phyloP scores from a whole-genome alignment of 1,140 invertebrate species.

The Idris sp. region DNA sequence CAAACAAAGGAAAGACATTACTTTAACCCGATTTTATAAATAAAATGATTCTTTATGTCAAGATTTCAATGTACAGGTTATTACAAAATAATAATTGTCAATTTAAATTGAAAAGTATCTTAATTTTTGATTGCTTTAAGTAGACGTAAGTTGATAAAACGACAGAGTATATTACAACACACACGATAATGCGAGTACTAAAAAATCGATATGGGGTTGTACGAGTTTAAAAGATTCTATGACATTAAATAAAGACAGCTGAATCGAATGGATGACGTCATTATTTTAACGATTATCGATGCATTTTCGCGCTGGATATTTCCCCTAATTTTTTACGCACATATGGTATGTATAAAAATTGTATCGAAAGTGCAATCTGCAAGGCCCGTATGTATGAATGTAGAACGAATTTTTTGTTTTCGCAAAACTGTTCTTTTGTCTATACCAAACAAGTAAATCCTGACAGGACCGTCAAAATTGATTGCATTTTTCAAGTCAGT shows the following conservation, averaged over 20 bases:
- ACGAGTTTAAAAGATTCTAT: slow-evolving; percentile 51
- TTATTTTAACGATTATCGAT: slow-evolving; percentile 58
- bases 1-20: too few relatives aligned
- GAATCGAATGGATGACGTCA: slow-evolving; percentile 47
- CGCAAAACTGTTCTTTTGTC: too few relatives aligned
- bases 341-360: slow-evolving; percentile 37
- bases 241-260: slow-evolving; percentile 28
- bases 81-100: too few relatives aligned
- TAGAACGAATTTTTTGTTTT: slow-evolving; percentile 12
- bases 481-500: too few relatives aligned
- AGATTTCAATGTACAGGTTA: too few relatives aligned
- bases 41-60: too few relatives aligned
- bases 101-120: too few relatives aligned
- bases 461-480: too few relatives aligned
- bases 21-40: too few relatives aligned
- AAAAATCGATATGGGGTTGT: slow-evolving; percentile 46
- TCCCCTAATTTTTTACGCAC: slow-evolving; percentile 51
- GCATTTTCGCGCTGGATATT: slow-evolving; percentile 42
- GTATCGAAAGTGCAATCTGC: slow-evolving; percentile 4
- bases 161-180: slow-evolving; percentile 11
- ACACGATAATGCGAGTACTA: slow-evolving; percentile 44
- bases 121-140: slow-evolving; percentile 31
- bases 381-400: too few relatives aligned
- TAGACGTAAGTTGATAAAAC: slow-evolving; percentile 35
- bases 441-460: too few relatives aligned